Conservation (phyloP, 2,113 vertebrate species). For the Neotoma lepida region DNA sequence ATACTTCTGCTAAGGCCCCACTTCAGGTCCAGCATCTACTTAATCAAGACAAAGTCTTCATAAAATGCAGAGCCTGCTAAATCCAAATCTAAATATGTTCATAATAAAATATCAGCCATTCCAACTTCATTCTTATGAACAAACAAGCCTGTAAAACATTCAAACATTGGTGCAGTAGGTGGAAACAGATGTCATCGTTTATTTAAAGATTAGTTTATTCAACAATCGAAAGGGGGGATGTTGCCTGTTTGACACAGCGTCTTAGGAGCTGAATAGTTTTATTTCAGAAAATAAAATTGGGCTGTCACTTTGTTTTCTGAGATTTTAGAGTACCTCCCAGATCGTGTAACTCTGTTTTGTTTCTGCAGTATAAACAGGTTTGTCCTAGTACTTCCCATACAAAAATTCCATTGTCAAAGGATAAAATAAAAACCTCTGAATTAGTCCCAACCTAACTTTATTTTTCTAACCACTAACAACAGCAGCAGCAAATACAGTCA, state of each 20-base stretch:
- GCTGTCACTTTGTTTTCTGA: constrained; percentile 9
- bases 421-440: not conserved
- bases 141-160: constrained; percentile 59
- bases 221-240: constrained; percentile 30
- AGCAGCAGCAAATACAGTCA: not conserved
- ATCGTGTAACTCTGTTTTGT: constrained; percentile 3
- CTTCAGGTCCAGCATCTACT: not conserved
- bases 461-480: constrained; percentile 19
- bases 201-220: constrained; percentile 76
- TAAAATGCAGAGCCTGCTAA: not conserved
- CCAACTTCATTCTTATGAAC: constrained; percentile 57
- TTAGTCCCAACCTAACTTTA: not conserved
- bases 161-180: constrained; percentile 53
- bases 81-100: constrained; percentile 5
- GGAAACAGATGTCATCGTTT: constrained; percentile 69
- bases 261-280: constrained; percentile 41
- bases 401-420: not conserved
- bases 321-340: not conserved
- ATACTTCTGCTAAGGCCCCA: not conserved
- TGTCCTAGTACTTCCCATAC: not conserved
- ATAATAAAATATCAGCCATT: constrained; percentile 36
- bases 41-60: not conserved
- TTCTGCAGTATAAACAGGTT: not conserved
- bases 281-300: constrained; percentile 16
- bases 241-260: constrained; percentile 43